These are phyloP conservation scores for Capra hircus DNA, from an alignment of 2,113 vertebrate genomes.

Conservation along the genomic window DNA sequence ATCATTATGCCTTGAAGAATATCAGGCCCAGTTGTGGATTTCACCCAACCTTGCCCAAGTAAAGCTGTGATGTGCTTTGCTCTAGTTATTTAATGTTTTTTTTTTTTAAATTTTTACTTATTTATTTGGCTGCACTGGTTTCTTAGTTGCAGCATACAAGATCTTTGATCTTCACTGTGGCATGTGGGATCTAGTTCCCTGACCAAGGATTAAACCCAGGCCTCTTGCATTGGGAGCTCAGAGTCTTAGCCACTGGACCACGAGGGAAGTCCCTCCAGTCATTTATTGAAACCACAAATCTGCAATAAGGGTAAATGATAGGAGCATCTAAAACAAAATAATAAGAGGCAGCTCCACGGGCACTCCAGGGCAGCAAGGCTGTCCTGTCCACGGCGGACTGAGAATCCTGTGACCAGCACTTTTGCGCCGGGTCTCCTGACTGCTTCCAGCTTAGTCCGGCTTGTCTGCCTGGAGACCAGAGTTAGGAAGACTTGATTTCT, in stretches of 20 bases:
- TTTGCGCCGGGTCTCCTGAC: accelerated
- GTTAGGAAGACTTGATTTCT: background rate
- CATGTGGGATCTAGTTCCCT: background rate
- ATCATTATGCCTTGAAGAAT: background rate
- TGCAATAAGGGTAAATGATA: background rate
- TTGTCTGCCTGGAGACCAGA: background rate
- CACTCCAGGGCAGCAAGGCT: accelerated
- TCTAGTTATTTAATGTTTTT: background rate
- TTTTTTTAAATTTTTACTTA: background rate
- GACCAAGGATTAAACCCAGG: background rate
- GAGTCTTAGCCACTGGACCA: background rate
- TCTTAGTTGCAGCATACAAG: background rate
- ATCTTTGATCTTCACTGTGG: background rate
- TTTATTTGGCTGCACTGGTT: background rate
- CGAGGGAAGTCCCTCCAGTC: background rate
- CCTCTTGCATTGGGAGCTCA: background rate
- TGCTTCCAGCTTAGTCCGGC: too few relatives aligned
- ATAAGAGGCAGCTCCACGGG: background rate
- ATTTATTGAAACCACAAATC: background rate
- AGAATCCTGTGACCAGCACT: too few relatives aligned
- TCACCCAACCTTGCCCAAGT: background rate
- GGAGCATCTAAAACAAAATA: background rate
- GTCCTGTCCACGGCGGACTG: accelerated
- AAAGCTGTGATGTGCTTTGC: background rate
- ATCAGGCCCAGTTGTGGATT: too few relatives aligned